Base-by-base conservation (phyloP, 2,113 vertebrate genomes). In the Theropithecus gelada region DNA sequence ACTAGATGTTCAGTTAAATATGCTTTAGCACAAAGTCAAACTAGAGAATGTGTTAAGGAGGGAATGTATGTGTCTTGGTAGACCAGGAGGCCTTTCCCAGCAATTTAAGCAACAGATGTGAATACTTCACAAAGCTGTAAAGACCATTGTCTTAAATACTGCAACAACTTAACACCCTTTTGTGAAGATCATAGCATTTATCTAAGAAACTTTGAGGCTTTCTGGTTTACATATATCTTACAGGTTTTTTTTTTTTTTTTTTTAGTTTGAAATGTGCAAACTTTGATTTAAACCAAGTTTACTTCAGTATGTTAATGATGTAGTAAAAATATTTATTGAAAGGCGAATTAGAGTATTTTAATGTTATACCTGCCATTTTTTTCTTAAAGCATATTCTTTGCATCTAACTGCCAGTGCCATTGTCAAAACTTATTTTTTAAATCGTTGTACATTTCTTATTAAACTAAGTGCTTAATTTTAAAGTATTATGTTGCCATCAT, bases 341-440 rank as follows among this genome's bases (percentile, higher is more conserved):
- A 98, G 96, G 96, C 96, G 98, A 98, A 97, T 95, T 98, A 98
- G 95, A 98, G 25, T 98, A 98, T 98, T 98, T 98, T 97, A 98
- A 98, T 97, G 95, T 98, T 98, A 97, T 96, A 98, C 98, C 98
- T 99, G 98, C 98, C 98, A 98, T 98, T 98, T 98, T 98, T 98
- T 94, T 97, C 97, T 97, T 97, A 97, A 98, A 98, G 98, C 98
- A 98, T 97, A 98, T 98, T 98, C 96, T 98, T 98, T 97, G 98
- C 96, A 98, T 95, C 97, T 99, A 98, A 99, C 99, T 99, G 99
- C 99, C 99, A 99, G 98, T 99, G 99, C 99, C 99, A 99, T 98
- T 98, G 97, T 98, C 88, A 98, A 98, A 97, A 98, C 96, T 98
- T 98, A 98, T 98, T 99, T 97, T 97, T 94, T 95, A 97, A 92